These are phyloP conservation scores for Glandiceps talaboti DNA, from an alignment of 53 echinoderm and acorn worm species.

Conservation along the genomic window DNA sequence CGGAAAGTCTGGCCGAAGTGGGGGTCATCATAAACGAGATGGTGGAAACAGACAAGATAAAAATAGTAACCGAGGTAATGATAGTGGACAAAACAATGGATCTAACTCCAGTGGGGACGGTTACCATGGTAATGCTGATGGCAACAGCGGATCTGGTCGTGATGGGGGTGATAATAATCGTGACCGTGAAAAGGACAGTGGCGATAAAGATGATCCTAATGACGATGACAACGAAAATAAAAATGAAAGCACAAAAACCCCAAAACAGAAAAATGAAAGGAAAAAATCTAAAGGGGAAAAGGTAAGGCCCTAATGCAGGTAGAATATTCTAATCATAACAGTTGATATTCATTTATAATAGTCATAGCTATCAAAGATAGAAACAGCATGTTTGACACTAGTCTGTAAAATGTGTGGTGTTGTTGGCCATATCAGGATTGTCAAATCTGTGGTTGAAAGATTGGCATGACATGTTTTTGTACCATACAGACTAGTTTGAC, in stretches of 20 bases:
- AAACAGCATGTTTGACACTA: too few relatives aligned
- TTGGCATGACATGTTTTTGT: too few relatives aligned
- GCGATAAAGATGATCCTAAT: background rate
- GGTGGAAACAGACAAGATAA: background rate
- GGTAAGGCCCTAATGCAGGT: too few relatives aligned
- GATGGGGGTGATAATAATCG: background rate
- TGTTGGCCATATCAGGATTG: too few relatives aligned
- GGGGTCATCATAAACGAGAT: background rate
- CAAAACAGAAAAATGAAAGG: constrained; percentile 49
- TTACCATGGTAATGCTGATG: background rate
- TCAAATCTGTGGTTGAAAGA: too few relatives aligned
- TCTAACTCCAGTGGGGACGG: constrained; percentile 2
- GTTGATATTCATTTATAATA: too few relatives aligned
- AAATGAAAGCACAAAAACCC: background rate
- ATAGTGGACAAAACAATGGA: constrained; percentile 11
- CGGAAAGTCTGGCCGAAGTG: background rate
- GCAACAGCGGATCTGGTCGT: background rate
- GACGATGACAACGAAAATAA: background rate
- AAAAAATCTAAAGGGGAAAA: constrained; percentile 86
- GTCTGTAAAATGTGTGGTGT: too few relatives aligned
- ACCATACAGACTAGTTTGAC: too few relatives aligned
- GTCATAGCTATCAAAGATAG: too few relatives aligned
- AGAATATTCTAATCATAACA: too few relatives aligned
- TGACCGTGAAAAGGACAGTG: background rate
- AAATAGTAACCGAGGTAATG: constrained; percentile 7